Conservation (phyloP, 2,888 invertebrate genomes). For the Empis stercorea region DNA sequence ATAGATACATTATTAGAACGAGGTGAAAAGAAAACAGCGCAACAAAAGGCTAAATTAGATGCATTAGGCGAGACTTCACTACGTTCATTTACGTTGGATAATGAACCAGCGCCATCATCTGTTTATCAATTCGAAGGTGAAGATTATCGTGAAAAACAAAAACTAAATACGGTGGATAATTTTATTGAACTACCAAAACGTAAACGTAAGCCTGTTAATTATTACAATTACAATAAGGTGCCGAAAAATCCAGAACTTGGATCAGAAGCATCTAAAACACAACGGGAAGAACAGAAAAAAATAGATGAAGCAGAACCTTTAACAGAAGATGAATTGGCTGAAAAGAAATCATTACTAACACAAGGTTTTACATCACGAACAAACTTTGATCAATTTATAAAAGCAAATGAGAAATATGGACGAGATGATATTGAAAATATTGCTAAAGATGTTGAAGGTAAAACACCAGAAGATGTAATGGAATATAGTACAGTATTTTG, state of each 20-base stretch:
- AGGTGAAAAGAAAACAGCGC: constrained; percentile 83
- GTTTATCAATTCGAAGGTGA: constrained; percentile 98
- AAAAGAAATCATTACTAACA: constrained; percentile 84
- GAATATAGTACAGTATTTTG: constrained; percentile 97
- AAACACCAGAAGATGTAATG: constrained; percentile 91
- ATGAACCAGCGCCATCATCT: constrained; percentile 54
- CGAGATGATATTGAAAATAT: constrained; percentile 96
- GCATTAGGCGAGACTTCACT: constrained; percentile 81
- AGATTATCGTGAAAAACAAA: constrained; percentile 91
- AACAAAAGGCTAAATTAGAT: constrained; percentile 81
- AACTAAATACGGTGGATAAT: constrained; percentile 62
- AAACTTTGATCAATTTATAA: constrained; percentile 98
- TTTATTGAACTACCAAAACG: constrained; percentile 99
- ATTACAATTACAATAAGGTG: constrained; percentile 87
- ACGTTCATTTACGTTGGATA: constrained; percentile 87
- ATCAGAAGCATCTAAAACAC: constrained; percentile 82
- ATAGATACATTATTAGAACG: constrained; percentile 87
- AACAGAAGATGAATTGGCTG: constrained; percentile 76
- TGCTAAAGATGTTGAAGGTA: constrained; percentile 92
- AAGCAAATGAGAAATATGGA: constrained; percentile 96
- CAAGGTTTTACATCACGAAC: constrained; percentile 98
- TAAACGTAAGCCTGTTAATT: constrained; percentile 96
- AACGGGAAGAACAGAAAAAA: constrained; percentile 91
- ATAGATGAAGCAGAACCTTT: constrained; percentile 92
- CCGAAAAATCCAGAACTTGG: constrained; percentile 91